A percentile compares a stretch with the other conserved stretches of the same genome.
Conservation (phyloP, 2,888 invertebrate species). For the Encarsia formosa region DNA sequence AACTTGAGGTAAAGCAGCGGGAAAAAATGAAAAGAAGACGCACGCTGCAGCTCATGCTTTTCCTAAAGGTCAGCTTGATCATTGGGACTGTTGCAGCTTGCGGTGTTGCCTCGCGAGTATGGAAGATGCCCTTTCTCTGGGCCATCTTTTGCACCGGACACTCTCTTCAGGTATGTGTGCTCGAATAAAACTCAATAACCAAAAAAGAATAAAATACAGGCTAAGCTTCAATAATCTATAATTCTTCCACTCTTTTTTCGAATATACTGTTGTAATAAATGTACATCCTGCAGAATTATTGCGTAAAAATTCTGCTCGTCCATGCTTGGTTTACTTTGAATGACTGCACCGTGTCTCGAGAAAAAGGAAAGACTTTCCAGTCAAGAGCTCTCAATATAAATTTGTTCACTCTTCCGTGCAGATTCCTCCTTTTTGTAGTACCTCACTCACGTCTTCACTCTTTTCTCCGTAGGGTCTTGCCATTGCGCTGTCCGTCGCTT, state of each 20-base stretch:
- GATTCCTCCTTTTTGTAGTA: neutral
- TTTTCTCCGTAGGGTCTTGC: slow-evolving; percentile 56
- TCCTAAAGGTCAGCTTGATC: slow-evolving; percentile 56
- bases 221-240: no score
- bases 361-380: neutral
- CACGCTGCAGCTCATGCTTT: slow-evolving; percentile 58
- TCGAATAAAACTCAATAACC: no score
- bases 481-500: slow-evolving; percentile 61
- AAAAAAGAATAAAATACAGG: no score
- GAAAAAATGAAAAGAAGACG: slow-evolving; percentile 60
- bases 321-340: no score
- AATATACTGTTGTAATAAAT: no score
- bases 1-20: slow-evolving; percentile 57
- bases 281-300: no score
- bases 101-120: slow-evolving; percentile 46
- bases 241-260: no score
- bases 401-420: slow-evolving; percentile 1
- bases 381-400: slow-evolving; percentile 3
- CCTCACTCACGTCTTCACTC: slow-evolving; percentile 4
- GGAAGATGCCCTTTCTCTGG: slow-evolving; percentile 47
- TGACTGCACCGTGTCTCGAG: no score
- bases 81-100: slow-evolving; percentile 53
- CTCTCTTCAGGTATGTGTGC: slow-evolving; percentile 44
- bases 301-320: no score
- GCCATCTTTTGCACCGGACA: slow-evolving; percentile 48